Evolutionary conservation across 1,140 invertebrate genomes (phyloP), one percentile per base, ranked within the genome.

Genomic region (Zeugodacus cucurbitae): DNA sequence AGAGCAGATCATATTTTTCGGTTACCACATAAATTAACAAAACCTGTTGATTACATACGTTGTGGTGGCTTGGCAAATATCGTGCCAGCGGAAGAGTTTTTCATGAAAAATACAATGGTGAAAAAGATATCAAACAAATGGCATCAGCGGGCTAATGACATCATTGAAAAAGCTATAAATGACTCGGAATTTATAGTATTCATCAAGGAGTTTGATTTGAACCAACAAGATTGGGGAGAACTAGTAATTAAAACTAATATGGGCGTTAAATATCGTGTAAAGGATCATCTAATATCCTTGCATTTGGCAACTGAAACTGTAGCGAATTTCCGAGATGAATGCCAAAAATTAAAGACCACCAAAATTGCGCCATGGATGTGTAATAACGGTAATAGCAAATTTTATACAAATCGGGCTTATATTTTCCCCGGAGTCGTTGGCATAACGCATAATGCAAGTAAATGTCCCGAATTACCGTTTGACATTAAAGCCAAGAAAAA

Each of bases 161-260:
- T 88, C 34, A 17, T 89, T 17, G 89, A 88, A 41, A 64, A 87
- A 32, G 48, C 87, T 14, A 59, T 89, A 34, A 67, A 57, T 34
- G 58, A 88, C 86, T 87, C 87, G 1, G 32, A 41, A 20, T 88
- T 34, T 0, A 87, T 88, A 54, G 48, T 67, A 17, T 89, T 88
- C 37, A 20, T 44, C 20, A 85, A 67, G 37, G 37, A 82, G 20
- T 88, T 64, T 29, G 4, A 67, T 74, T 82, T 44, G 11, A 41
- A 86, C 41, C 44, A 74, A 22, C 89, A 88, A 10, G 32, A 78
- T 44, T 89, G 87, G 87, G 89, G 89, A 41, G 87, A 88, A 26
- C 20, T 89, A 32, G 26, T 70, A 20, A 85, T 89, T 11, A 29
- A 48, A 22, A 88, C 67, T 37, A 88, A 89, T 37, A 67, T 54